Percentiles rank a stretch among this genome's conserved stretches.
Conservation (phyloP, 1,140 invertebrate species). For the Sinella curviseta region DNA sequence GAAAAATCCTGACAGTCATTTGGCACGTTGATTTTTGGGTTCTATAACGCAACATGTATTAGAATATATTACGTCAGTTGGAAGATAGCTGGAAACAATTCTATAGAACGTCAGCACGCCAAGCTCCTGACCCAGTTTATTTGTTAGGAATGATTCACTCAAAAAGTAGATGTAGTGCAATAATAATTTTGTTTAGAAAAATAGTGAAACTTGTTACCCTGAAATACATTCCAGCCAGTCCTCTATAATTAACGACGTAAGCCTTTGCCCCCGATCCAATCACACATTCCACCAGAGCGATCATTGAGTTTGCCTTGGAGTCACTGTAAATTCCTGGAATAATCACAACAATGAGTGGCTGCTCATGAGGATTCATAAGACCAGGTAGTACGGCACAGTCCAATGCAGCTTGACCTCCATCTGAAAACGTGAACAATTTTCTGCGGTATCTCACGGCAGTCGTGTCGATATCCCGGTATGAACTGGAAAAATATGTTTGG, state of each 20-base stretch:
- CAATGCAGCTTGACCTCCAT: background rate
- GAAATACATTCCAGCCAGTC: constrained; percentile 3
- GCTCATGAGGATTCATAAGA: background rate
- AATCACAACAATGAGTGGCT: background rate
- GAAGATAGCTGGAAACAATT: too few relatives aligned
- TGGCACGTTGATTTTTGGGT: constrained; percentile 10
- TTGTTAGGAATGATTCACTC: too few relatives aligned
- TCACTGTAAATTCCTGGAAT: constrained; percentile 15
- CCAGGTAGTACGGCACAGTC: background rate
- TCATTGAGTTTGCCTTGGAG: background rate
- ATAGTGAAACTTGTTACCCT: too few relatives aligned
- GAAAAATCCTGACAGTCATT: background rate
- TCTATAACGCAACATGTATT: background rate
- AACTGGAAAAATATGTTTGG: background rate
- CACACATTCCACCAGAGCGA: background rate
- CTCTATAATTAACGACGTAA: constrained; percentile 8
- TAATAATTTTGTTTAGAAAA: too few relatives aligned
- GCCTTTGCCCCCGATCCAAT: constrained; percentile 4
- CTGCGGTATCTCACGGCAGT: constrained; percentile 8
- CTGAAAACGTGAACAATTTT: constrained; percentile 5
- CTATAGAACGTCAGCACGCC: background rate
- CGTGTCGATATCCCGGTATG: constrained; percentile 3
- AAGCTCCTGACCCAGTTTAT: too few relatives aligned
- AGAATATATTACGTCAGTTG: background rate
- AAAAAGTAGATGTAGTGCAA: too few relatives aligned